These are phyloP conservation scores for Physella acuta DNA, from an alignment of 1,140 invertebrate genomes.

Conservation along the genomic window DNA sequence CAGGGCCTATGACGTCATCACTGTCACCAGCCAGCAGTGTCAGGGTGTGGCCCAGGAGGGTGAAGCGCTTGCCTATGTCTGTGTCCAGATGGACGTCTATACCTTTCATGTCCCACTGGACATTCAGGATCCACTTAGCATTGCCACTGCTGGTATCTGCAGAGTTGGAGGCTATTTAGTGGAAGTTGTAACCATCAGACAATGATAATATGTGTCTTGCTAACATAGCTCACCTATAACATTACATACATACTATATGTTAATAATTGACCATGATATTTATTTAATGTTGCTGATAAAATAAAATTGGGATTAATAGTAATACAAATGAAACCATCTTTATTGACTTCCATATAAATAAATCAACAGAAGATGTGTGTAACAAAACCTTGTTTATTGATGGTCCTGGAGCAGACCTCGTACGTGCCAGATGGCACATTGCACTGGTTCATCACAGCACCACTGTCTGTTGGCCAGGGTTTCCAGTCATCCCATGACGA, in stretches of 20 bases:
- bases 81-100: slow-evolving; percentile 95
- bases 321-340: background rate
- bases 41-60: slow-evolving; percentile 88
- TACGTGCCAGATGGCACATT: slow-evolving; percentile 97
- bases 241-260: no score
- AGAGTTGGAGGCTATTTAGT: background rate
- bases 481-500: slow-evolving; percentile 96
- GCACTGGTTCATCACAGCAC: slow-evolving; percentile 88
- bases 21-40: slow-evolving; percentile 78
- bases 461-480: slow-evolving; percentile 68
- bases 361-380: background rate
- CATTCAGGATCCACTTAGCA: slow-evolving; percentile 97
- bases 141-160: slow-evolving; percentile 69
- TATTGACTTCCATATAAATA: background rate
- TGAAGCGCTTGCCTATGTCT: slow-evolving; percentile 92
- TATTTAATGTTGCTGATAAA: background rate
- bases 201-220: no score
- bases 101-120: slow-evolving; percentile 99
- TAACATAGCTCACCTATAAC: no score
- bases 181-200: no score
- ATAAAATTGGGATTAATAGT: no score
- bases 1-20: slow-evolving; percentile 32
- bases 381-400: slow-evolving; percentile 49
- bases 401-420: slow-evolving; percentile 90
- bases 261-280: no score